phyloP scores from a whole-genome alignment of 2,797 vertebrate species.

The Melanotaenia maccullochi region DNA sequence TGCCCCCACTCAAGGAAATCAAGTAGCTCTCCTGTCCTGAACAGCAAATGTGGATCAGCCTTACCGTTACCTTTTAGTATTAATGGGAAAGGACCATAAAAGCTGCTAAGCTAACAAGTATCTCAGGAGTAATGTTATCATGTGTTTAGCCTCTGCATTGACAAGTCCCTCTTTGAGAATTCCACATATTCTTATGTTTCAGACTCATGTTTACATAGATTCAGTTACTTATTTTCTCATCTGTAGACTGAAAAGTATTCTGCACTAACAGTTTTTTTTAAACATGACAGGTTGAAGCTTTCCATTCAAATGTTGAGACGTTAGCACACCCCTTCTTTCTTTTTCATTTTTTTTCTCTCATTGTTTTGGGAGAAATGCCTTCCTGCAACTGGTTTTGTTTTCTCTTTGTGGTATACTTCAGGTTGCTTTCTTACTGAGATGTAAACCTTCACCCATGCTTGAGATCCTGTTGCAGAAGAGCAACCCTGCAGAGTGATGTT shows the following conservation, averaged over 20 bases:
- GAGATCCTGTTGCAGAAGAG: background rate
- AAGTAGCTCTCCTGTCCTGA: conserved; percentile 37
- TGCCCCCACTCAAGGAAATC: conserved; percentile 60
- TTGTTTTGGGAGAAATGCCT: background rate
- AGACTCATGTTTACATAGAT: background rate
- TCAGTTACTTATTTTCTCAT: background rate
- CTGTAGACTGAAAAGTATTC: background rate
- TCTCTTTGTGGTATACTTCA: background rate
- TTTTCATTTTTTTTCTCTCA: background rate
- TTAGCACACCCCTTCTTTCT: background rate
- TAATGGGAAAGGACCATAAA: conserved; percentile 38
- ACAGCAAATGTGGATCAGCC: conserved; percentile 31
- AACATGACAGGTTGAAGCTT: background rate
- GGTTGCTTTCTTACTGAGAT: background rate
- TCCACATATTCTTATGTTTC: background rate
- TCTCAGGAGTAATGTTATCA: conserved; percentile 37
- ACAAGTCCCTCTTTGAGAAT: background rate
- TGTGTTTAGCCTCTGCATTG: conserved; percentile 15
- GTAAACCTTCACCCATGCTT: background rate
- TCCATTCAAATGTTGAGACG: background rate
- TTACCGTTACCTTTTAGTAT: conserved; percentile 23
- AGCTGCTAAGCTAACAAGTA: conserved; percentile 38
- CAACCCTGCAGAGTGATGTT: background rate
- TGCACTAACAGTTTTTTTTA: background rate
- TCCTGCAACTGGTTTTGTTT: background rate